Evolutionary conservation across 2,113 vertebrate genomes (phyloP).

Genomic region (Mionectes macconnelli): DNA sequence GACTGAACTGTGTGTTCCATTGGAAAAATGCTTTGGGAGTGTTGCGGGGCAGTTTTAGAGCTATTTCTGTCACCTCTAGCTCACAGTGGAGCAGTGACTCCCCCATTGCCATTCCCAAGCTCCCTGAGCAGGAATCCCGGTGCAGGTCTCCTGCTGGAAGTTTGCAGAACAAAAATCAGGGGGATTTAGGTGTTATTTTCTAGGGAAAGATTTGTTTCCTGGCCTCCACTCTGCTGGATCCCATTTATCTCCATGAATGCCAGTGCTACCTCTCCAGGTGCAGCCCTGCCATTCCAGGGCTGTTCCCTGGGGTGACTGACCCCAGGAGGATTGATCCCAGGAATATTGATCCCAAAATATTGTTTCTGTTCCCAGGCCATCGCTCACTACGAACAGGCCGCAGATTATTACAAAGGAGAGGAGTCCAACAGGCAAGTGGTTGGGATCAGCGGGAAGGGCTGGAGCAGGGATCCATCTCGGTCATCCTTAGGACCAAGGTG

Average conservation of each 20-base stretch:
- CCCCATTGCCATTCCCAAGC: background rate
- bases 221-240: rapidly evolving
- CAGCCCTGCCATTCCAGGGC: background rate
- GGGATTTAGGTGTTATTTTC: background rate
- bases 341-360: background rate
- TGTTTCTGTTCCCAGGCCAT: conserved; percentile 81
- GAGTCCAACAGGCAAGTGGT: conserved; percentile 92
- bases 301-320: background rate
- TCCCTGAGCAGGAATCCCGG: background rate
- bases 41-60: rapidly evolving
- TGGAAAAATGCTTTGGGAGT: background rate
- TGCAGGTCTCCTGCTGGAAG: background rate
- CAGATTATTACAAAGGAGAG: conserved; percentile 98
- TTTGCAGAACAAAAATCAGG: background rate
- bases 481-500: background rate
- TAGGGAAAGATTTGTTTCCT: background rate
- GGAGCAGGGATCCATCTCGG: background rate
- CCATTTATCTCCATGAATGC: no score
- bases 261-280: rapidly evolving
- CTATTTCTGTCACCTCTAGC: background rate
- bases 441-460: background rate
- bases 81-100: rapidly evolving
- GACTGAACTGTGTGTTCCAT: rapidly evolving
- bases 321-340: background rate
- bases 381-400: conserved; percentile 97